Percentiles rank a stretch among this genome's conserved stretches.
phyloP scores from a whole-genome alignment of 1,140 invertebrate genomes.

The Macrostomum lignano region DNA sequence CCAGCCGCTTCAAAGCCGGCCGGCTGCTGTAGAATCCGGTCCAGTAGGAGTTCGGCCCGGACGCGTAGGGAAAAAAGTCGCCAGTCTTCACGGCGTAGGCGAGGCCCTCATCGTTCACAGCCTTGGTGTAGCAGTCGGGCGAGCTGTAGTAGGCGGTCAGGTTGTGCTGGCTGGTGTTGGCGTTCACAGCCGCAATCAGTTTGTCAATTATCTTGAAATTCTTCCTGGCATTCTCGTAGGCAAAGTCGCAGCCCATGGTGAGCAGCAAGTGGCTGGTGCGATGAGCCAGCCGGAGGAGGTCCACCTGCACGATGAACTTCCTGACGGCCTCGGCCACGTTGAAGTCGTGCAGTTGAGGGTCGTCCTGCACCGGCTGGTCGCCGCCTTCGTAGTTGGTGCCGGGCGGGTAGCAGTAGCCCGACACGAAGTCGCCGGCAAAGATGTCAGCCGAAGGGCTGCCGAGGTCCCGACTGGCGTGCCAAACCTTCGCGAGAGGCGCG shows the following conservation, averaged over 20 bases:
- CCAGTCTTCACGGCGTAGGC: conserved; percentile 42
- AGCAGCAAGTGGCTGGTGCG: conserved; percentile 44
- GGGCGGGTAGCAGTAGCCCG: conserved; percentile 46
- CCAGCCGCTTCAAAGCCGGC: conserved; percentile 45
- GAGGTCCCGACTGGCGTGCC: too few species aligned
- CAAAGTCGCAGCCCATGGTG: conserved; percentile 76
- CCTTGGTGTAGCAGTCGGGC: conserved; percentile 62
- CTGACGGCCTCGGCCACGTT: conserved; percentile 29
- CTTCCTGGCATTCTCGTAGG: conserved; percentile 49
- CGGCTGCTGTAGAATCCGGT: conserved; percentile 74
- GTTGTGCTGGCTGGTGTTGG: too few species aligned
- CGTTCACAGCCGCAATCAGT: conserved; percentile 40
- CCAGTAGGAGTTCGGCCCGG: conserved; percentile 53
- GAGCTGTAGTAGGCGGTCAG: conserved; percentile 67
- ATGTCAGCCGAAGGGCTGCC: too few species aligned
- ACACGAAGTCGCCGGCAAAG: too few species aligned
- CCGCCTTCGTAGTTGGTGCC: conserved; percentile 62
- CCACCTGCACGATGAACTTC: conserved; percentile 20
- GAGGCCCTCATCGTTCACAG: conserved; percentile 38
- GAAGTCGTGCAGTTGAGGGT: conserved; percentile 30
- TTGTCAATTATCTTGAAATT: conserved; percentile 66
- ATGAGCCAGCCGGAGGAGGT: conserved; percentile 15
- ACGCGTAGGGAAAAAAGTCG: conserved; percentile 73
- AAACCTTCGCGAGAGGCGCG: too few species aligned
- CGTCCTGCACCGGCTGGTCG: conserved; percentile 42